Conservation (phyloP, 1,140 invertebrate genomes). For the Bilobella aurantiaca region DNA sequence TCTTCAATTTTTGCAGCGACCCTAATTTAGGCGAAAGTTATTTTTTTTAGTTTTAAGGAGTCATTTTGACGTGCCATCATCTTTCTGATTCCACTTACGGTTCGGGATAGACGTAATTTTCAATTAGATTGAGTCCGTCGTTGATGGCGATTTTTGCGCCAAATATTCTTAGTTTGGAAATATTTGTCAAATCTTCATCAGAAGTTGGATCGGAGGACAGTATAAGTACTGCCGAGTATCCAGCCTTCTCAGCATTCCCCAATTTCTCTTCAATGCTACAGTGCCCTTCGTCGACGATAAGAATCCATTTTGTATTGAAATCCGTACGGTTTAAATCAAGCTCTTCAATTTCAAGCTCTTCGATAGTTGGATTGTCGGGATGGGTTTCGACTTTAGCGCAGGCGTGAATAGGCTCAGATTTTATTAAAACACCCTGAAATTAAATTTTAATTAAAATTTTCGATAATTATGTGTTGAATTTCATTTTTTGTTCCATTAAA, state of each 20-base stretch:
- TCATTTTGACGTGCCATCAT: too few species aligned
- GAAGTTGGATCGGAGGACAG: not conserved
- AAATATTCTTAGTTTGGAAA: not conserved
- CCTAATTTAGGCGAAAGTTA: not conserved
- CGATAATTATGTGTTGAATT: too few species aligned
- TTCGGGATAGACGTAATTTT: not conserved
- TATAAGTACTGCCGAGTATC: not conserved
- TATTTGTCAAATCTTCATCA: not conserved
- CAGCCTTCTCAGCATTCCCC: not conserved
- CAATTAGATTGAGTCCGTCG: not conserved
- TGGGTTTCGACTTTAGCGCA: not conserved
- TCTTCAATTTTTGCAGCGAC: not conserved
- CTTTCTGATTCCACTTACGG: not conserved
- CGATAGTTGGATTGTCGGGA: not conserved
- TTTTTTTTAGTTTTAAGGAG: not conserved
- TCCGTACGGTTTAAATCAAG: not conserved
- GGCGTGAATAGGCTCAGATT: not conserved
- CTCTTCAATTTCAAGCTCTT: not conserved
- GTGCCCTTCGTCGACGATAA: not conserved
- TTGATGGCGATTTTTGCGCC: not conserved
- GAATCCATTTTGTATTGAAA: not conserved
- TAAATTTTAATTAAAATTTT: not conserved
- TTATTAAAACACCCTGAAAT: not conserved
- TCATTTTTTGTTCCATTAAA: not conserved
- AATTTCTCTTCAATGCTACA: not conserved